Conservation (phyloP, 1,140 invertebrate genomes). For the Leucophenga varia region DNA sequence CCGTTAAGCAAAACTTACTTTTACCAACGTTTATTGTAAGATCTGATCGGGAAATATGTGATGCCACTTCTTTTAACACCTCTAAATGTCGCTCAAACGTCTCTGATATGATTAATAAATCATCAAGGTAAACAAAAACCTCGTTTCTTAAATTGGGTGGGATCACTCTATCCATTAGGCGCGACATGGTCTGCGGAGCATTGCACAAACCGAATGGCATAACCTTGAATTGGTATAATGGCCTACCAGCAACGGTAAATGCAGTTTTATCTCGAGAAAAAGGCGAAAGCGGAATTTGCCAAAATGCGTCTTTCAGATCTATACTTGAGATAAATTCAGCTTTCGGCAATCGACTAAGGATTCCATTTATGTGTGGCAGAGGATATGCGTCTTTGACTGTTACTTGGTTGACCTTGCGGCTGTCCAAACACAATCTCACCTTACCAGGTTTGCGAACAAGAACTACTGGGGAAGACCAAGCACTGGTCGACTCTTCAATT, state of each 20-base stretch:
- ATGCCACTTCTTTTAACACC: background rate
- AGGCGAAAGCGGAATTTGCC: slow-evolving; percentile 22
- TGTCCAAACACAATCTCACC: slow-evolving; percentile 39
- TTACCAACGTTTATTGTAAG: no score
- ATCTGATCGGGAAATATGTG: no score
- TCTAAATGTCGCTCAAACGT: background rate
- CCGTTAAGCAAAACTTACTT: no score
- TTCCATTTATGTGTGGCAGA: slow-evolving; percentile 6
- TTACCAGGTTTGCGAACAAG: slow-evolving; percentile 35
- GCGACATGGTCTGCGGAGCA: slow-evolving; percentile 14
- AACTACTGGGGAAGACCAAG: slow-evolving; percentile 13
- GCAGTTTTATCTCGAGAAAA: slow-evolving; percentile 46
- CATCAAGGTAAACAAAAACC: slow-evolving; percentile 23
- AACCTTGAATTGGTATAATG: slow-evolving; percentile 37
- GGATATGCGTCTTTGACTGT: slow-evolving; percentile 13
- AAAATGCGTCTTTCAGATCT: slow-evolving; percentile 27
- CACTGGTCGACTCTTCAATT: slow-evolving; percentile 17
- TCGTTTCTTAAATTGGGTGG: slow-evolving; percentile 27
- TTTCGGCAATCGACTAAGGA: slow-evolving; percentile 8
- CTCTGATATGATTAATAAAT: background rate
- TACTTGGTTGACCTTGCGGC: slow-evolving; percentile 29
- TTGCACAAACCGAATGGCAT: slow-evolving; percentile 18
- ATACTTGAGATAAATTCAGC: slow-evolving; percentile 5
- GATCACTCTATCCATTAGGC: slow-evolving; percentile 17
- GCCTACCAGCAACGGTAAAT: slow-evolving; percentile 36